phyloP scores from a whole-genome alignment of 2,797 vertebrate genomes.

The Halcyon smyrnensis region DNA sequence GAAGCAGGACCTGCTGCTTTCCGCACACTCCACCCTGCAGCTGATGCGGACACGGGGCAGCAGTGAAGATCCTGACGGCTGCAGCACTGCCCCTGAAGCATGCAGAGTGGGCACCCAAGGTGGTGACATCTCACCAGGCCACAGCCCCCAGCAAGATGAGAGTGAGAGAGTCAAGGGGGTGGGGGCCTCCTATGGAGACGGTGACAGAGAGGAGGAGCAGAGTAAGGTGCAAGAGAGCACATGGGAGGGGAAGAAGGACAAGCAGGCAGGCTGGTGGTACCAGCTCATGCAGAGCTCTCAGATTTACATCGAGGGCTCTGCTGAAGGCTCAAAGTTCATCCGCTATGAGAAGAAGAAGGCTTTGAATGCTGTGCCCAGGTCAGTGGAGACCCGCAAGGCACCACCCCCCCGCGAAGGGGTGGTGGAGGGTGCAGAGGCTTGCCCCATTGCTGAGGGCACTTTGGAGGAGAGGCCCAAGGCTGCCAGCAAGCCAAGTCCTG shows the following conservation, averaged over 20 bases:
- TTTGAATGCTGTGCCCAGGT: constrained; percentile 22
- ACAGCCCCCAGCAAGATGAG: constrained; percentile 14
- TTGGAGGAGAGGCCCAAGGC: constrained; percentile 16
- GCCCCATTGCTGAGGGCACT: constrained; percentile 74
- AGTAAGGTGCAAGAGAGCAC: constrained; percentile 13
- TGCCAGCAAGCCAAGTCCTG: background rate
- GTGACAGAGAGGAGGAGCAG: constrained; percentile 58
- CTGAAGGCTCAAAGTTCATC: constrained; percentile 85
- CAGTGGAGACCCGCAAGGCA: constrained; percentile 62
- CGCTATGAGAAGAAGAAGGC: constrained; percentile 83
- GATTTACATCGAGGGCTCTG: constrained; percentile 92
- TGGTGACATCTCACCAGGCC: background rate
- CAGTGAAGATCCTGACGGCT: constrained; percentile 29
- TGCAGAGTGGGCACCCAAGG: constrained; percentile 14
- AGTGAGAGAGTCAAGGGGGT: constrained; percentile 75
- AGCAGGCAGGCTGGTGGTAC: constrained; percentile 96
- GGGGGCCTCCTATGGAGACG: constrained; percentile 77
- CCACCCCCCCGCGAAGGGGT: constrained; percentile 90
- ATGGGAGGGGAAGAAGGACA: constrained; percentile 80
- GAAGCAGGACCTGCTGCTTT: constrained; percentile 86
- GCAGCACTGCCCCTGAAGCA: background rate
- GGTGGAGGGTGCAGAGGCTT: constrained; percentile 93
- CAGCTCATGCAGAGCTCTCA: constrained; percentile 99
- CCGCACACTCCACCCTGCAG: constrained; percentile 91
- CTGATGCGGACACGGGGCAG: constrained; percentile 86